Evolutionary conservation across 2,888 invertebrate species (phyloP).

Genomic region (Creontiades dilutus): DNA sequence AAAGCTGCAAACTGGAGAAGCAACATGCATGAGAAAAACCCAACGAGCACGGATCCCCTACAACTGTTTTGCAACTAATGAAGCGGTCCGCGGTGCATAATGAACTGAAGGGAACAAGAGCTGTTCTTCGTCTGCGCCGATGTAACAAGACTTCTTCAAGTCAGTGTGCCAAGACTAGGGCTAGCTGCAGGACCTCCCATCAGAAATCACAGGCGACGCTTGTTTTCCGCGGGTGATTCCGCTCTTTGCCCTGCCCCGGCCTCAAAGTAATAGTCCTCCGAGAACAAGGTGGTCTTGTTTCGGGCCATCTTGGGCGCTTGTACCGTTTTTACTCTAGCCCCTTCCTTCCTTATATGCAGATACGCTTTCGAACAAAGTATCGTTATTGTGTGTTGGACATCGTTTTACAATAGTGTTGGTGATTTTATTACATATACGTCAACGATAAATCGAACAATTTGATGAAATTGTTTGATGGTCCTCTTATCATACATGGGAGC

Average conservation of each 20-base stretch:
- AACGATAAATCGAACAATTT: not conserved
- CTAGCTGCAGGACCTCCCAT: not conserved
- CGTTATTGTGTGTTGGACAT: not conserved
- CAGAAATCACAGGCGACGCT: constrained; percentile 32
- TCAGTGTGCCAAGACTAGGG: not conserved
- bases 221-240: constrained; percentile 1
- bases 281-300: constrained; percentile 40
- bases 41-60: constrained; percentile 46
- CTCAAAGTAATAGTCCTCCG: constrained; percentile 16
- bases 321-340: constrained; percentile 1
- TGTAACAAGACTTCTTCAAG: constrained; percentile 42
- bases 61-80: constrained; percentile 60
- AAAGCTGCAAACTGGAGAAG: constrained; percentile 27
- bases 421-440: not conserved
- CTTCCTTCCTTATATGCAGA: constrained; percentile 26
- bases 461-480: too few species aligned
- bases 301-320: not conserved
- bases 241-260: constrained; percentile 3
- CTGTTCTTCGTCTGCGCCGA: constrained; percentile 6
- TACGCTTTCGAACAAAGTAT: not conserved
- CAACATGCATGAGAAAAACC: constrained; percentile 5
- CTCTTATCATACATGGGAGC: too few species aligned
- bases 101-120: constrained; percentile 32
- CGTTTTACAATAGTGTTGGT: constrained; percentile 25
- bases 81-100: constrained; percentile 59